phyloP scores from a whole-genome alignment of 2,797 vertebrate genomes.

The Corythornis leucogaster region DNA sequence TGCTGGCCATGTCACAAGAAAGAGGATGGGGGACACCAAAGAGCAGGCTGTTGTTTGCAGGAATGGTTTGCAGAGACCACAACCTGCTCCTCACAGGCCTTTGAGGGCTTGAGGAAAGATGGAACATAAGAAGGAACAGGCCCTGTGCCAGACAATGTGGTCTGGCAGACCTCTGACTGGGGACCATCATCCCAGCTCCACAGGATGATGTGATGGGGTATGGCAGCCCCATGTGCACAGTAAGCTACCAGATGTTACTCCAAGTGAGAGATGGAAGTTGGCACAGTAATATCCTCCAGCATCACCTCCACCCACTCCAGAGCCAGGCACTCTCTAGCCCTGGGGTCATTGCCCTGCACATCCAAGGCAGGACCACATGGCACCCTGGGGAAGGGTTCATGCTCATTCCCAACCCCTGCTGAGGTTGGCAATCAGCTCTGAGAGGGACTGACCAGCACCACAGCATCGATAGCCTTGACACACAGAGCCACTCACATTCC shows the following conservation, averaged over 20 bases:
- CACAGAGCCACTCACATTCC: neutral
- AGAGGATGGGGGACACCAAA: neutral
- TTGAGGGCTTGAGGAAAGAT: neutral
- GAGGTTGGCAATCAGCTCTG: neutral
- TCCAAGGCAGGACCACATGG: neutral
- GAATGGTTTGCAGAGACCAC: neutral
- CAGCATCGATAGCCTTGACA: neutral
- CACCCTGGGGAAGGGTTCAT: rapidly evolving
- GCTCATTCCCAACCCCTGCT: neutral
- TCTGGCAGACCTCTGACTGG: neutral
- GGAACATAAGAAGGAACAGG: neutral
- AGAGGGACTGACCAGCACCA: neutral
- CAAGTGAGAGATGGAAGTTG: neutral
- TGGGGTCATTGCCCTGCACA: rapidly evolving
- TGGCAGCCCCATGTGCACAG: rapidly evolving
- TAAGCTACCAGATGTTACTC: neutral
- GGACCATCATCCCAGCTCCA: neutral
- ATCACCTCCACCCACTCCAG: neutral
- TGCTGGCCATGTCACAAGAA: neutral
- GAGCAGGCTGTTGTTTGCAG: neutral
- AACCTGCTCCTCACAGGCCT: neutral
- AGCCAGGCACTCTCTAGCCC: neutral
- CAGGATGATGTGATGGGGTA: rapidly evolving
- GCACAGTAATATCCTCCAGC: neutral
- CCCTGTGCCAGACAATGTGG: neutral